These are phyloP conservation scores for Drosophila sulfurigaster DNA, from an alignment of 1,140 invertebrate species.

Conservation along the genomic window DNA sequence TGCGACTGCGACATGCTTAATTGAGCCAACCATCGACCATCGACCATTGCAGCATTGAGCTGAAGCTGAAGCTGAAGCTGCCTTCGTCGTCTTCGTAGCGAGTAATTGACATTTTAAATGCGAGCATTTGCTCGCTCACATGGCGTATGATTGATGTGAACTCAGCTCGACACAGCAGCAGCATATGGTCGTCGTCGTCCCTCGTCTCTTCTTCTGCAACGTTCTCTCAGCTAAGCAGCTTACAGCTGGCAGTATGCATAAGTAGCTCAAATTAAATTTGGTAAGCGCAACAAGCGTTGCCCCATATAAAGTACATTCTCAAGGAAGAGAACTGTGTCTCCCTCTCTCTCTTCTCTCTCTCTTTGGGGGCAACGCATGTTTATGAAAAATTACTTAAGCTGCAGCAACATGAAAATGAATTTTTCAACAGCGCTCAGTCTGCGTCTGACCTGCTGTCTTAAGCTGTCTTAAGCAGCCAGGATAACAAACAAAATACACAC, in stretches of 20 bases:
- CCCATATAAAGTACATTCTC: background rate
- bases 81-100: background rate
- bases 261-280: slow-evolving; percentile 78
- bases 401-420: slow-evolving; percentile 78
- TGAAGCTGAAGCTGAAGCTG: background rate
- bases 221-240: slow-evolving; percentile 63
- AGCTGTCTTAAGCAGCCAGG: slow-evolving; percentile 68
- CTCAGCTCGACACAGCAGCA: slow-evolving; percentile 3
- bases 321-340: slow-evolving; percentile 10
- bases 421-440: slow-evolving; percentile 71
- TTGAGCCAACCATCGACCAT: slow-evolving; percentile 42
- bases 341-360: background rate
- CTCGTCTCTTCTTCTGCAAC: background rate
- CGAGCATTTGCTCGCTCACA: slow-evolving; percentile 24
- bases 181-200: slow-evolving; percentile 49
- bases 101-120: slow-evolving; percentile 76
- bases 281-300: slow-evolving; percentile 55
- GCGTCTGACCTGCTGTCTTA: slow-evolving; percentile 65
- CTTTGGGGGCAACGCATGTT: slow-evolving; percentile 46
- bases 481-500: slow-evolving; percentile 54
- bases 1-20: slow-evolving; percentile 34
- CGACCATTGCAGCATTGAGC: slow-evolving; percentile 2
- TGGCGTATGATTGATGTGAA: slow-evolving; percentile 58
- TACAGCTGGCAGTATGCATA: slow-evolving; percentile 65
- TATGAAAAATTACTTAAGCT: slow-evolving; percentile 81